Evolutionary conservation across 1,140 invertebrate species (phyloP).

Genomic region (Lethocerus indicus): DNA sequence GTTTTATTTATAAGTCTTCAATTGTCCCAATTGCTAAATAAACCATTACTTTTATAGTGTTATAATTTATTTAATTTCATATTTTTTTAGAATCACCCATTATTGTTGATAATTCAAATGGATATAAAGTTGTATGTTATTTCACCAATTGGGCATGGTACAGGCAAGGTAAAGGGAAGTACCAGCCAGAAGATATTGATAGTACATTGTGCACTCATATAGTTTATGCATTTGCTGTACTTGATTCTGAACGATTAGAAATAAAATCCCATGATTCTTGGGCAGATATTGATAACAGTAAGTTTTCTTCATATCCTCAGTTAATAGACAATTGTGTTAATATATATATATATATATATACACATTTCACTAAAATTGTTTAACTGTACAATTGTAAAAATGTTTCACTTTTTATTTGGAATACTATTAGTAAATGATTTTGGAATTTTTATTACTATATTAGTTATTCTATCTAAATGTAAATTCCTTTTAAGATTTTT

Average conservation of each 20-base stretch:
- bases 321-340: too few species aligned
- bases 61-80: background rate
- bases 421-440: background rate
- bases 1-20: too few species aligned
- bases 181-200: slow-evolving; percentile 69
- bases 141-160: slow-evolving; percentile 94
- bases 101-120: slow-evolving; percentile 26
- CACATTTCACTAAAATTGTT: too few species aligned
- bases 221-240: slow-evolving; percentile 78
- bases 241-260: slow-evolving; percentile 56
- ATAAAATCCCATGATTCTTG: slow-evolving; percentile 75
- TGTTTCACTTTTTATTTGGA: background rate
- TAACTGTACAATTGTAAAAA: too few species aligned
- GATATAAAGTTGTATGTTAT: slow-evolving; percentile 70
- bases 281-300: slow-evolving; percentile 75
- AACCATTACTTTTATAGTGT: too few species aligned
- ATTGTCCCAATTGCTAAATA: too few species aligned
- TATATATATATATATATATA: too few species aligned
- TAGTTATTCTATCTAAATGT: too few species aligned
- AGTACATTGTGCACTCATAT: slow-evolving; percentile 76
- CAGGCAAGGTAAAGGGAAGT: slow-evolving; percentile 60
- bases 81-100: slow-evolving; percentile 22
- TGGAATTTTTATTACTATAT: slow-evolving; percentile 24
- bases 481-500: too few species aligned
- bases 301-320: too few species aligned